Percentiles rank a stretch among this genome's conserved stretches.
These are phyloP conservation scores for Phaenicophaeus curvirostris DNA, from an alignment of 2,797 vertebrate species.

Conservation along the genomic window DNA sequence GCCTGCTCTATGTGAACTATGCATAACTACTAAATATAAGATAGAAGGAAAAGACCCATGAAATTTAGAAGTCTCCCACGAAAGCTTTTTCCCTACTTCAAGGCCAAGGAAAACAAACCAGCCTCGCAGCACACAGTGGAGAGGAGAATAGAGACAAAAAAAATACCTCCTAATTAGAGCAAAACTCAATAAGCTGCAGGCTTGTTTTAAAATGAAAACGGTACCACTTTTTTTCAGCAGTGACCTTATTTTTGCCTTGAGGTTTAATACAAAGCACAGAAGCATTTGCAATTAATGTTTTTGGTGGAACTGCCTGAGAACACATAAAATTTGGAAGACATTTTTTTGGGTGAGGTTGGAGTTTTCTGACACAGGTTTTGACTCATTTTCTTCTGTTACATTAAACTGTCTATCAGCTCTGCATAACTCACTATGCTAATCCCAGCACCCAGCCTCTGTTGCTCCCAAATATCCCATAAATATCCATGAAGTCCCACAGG, in stretches of 20 bases:
- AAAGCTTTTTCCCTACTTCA: neutral
- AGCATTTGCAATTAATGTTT: conserved; percentile 12
- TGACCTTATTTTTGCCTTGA: conserved; percentile 48
- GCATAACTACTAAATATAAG: neutral
- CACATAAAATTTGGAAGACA: neutral
- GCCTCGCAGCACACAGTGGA: neutral
- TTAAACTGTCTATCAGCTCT: neutral
- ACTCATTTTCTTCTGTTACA: neutral
- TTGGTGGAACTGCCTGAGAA: neutral
- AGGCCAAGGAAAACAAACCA: conserved; percentile 15
- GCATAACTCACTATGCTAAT: neutral
- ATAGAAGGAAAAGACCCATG: neutral
- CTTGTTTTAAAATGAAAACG: conserved; percentile 58
- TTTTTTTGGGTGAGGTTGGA: neutral
- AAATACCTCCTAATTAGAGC: conserved; percentile 2
- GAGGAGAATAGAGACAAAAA: neutral
- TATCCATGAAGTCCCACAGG: neutral
- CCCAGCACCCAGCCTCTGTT: neutral
- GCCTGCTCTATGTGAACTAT: neutral
- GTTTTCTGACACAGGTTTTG: neutral
- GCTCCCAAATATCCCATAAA: neutral
- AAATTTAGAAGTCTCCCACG: neutral
- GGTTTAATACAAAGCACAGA: conserved; percentile 35
- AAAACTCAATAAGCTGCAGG: conserved; percentile 34
- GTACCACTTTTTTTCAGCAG: conserved; percentile 14